phyloP scores from a whole-genome alignment of 2,888 invertebrate genomes.

The Xylota segnis region DNA sequence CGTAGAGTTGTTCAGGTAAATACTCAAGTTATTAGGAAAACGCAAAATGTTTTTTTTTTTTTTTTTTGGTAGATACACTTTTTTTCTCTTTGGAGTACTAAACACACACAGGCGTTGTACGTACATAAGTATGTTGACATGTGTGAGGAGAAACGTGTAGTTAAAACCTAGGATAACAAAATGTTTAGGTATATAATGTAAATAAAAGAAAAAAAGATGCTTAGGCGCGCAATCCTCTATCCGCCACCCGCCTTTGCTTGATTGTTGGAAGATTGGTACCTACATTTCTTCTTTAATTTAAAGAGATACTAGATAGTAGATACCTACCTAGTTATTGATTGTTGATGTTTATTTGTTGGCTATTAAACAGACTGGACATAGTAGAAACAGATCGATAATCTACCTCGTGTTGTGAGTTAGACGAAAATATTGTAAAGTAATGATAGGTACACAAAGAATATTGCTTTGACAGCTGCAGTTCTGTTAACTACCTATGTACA shows the following conservation, averaged over 20 bases:
- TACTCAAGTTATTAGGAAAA: slow-evolving; percentile 28
- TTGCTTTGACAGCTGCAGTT: too few relatives aligned
- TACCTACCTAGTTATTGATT: slow-evolving; percentile 45
- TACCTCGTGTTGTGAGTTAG: not conserved
- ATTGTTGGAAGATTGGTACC: not conserved
- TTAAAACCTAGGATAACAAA: slow-evolving; percentile 56
- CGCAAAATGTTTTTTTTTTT: slow-evolving; percentile 16
- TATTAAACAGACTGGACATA: not conserved
- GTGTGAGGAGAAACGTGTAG: not conserved
- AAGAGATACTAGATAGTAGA: not conserved
- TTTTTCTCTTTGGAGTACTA: slow-evolving; percentile 5
- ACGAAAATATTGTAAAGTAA: not conserved
- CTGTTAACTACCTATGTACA: too few relatives aligned
- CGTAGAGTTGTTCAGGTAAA: slow-evolving; percentile 29
- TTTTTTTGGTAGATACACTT: slow-evolving; percentile 8
- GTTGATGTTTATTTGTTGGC: not conserved
- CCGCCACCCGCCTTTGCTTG: slow-evolving; percentile 2
- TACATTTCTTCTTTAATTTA: not conserved
- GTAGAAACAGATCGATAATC: not conserved
- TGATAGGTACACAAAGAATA: too few relatives aligned
- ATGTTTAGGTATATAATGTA: slow-evolving; percentile 1
- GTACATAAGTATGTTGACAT: too few relatives aligned
- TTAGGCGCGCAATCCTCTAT: slow-evolving; percentile 39
- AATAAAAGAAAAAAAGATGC: slow-evolving; percentile 8
- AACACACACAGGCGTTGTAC: not conserved